phyloP scores from a whole-genome alignment of 2,113 vertebrate genomes.

The Eretmodus cyanostictus region DNA sequence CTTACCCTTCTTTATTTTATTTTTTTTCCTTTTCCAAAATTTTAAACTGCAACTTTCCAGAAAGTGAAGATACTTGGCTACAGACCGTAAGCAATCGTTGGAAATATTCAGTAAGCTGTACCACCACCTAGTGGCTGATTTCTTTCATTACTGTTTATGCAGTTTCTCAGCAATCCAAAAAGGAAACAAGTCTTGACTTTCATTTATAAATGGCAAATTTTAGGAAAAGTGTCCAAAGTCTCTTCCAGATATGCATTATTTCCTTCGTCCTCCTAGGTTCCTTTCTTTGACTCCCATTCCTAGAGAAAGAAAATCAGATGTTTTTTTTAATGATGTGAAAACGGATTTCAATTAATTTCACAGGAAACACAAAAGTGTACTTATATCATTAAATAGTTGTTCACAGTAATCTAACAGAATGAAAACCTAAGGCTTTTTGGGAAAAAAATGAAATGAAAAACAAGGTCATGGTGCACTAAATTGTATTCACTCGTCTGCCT shows the following conservation, averaged over 20 bases:
- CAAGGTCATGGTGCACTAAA: not conserved
- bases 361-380: not conserved
- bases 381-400: not conserved
- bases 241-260: not conserved
- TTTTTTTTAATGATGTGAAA: not conserved
- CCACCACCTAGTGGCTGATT: conserved; percentile 47
- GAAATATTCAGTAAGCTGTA: conserved; percentile 19
- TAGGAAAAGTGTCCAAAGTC: not conserved
- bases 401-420: not conserved
- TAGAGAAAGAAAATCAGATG: conserved; percentile 44
- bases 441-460: not conserved
- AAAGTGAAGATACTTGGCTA: not conserved
- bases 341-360: not conserved
- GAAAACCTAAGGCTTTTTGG: not conserved
- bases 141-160: not conserved
- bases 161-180: not conserved
- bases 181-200: not conserved
- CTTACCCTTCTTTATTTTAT: not conserved
- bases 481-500: not conserved
- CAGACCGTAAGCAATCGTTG: not conserved
- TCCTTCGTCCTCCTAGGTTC: conserved; percentile 64
- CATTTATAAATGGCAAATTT: not conserved
- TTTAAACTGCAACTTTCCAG: not conserved
- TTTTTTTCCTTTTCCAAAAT: not conserved
- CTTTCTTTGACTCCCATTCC: conserved; percentile 98